Conservation (phyloP, 2,888 invertebrate genomes). For the Alcis repandata region DNA sequence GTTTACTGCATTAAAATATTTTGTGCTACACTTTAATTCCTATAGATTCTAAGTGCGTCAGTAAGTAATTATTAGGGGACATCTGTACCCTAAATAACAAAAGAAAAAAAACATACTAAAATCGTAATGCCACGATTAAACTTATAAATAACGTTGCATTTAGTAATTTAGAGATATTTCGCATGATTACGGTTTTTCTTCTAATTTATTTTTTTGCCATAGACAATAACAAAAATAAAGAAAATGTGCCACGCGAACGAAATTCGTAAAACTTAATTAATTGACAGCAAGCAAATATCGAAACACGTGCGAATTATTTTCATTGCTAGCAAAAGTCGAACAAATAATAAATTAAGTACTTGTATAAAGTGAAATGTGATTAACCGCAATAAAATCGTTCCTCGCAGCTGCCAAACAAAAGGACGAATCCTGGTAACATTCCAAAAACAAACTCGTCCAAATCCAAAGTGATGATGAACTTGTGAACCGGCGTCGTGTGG, state of each 20-base stretch:
- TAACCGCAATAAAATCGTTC: conserved; percentile 43
- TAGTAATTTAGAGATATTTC: too few species aligned
- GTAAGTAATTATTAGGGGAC: too few species aligned
- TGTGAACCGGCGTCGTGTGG: conserved; percentile 85
- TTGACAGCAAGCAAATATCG: conserved; percentile 64
- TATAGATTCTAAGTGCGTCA: too few species aligned
- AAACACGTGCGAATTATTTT: conserved; percentile 61
- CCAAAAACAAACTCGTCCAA: conserved; percentile 75
- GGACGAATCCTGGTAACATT: conserved; percentile 80
- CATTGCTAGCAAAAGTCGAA: conserved; percentile 32
- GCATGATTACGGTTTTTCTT: conserved; percentile 20
- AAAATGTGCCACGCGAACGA: conserved; percentile 69
- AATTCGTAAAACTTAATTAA: conserved; percentile 58
- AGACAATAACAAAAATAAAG: conserved; percentile 60
- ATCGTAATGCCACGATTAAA: too few species aligned
- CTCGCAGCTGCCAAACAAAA: conserved; percentile 53
- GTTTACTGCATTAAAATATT: too few species aligned
- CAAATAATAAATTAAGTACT: conserved; percentile 37
- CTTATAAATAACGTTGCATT: too few species aligned
- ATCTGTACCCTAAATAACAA: too few species aligned
- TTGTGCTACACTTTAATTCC: too few species aligned
- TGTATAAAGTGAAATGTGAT: conserved; percentile 53
- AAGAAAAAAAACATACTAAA: too few species aligned
- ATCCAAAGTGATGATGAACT: conserved; percentile 78
- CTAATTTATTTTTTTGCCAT: conserved; percentile 50